Percentiles rank a stretch among this genome's conserved stretches.
These are phyloP conservation scores for Corydoras sp. DNA, from an alignment of 2,113 vertebrate genomes.

Conservation along the genomic window DNA sequence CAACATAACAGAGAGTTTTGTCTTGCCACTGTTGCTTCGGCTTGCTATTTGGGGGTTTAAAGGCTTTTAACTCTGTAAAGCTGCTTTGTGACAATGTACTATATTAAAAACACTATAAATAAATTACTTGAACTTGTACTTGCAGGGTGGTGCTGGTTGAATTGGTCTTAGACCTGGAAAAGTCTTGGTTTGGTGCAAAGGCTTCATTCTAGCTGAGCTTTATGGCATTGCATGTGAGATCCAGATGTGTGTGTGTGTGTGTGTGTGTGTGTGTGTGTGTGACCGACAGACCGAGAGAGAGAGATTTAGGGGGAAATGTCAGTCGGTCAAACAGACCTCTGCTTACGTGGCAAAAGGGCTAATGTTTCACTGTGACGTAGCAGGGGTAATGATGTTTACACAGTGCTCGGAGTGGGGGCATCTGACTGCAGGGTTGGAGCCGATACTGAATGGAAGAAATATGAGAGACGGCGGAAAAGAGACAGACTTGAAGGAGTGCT, in stretches of 20 bases:
- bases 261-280: constrained; percentile 3
- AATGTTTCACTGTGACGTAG: constrained; percentile 24
- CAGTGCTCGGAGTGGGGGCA: neutral
- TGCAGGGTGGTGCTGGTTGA: neutral
- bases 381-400: constrained; percentile 19
- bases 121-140: too few species aligned
- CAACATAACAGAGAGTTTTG: too few species aligned
- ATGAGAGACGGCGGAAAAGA: neutral
- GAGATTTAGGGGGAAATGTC: neutral
- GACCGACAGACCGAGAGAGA: neutral
- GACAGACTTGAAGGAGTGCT: constrained; percentile 6
- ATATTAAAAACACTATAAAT: too few species aligned
- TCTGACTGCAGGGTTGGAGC: neutral
- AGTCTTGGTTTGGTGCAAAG: neutral
- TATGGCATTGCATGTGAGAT: constrained; percentile 31
- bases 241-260: neutral
- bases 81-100: too few species aligned
- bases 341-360: constrained; percentile 22
- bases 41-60: too few species aligned
- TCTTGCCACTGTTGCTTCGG: too few species aligned
- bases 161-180: neutral
- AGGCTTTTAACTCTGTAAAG: too few species aligned
- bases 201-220: constrained; percentile 2
- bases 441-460: neutral
- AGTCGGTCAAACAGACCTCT: constrained; percentile 15